These are phyloP conservation scores for Dipodomys spectabilis DNA, from an alignment of 2,113 vertebrate species.

Conservation along the genomic window DNA sequence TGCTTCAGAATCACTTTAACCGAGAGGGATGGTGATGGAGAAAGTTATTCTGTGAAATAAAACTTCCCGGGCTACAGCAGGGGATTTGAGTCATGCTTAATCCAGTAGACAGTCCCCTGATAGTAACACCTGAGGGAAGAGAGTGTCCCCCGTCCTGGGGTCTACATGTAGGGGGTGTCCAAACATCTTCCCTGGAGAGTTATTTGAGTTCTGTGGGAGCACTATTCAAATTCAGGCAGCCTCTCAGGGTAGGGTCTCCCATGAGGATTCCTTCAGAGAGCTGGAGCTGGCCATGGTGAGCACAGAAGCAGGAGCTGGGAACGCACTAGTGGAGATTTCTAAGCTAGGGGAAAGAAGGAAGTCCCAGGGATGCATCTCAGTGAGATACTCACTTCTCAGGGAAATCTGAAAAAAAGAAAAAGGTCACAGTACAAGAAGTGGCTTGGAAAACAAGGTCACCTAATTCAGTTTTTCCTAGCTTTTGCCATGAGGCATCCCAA, in stretches of 20 bases:
- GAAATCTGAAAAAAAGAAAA: background rate
- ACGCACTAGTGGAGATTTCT: too few relatives aligned
- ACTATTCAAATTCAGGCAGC: background rate
- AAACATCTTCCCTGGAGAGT: background rate
- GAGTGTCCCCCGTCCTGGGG: rapidly evolving
- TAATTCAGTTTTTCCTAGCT: background rate
- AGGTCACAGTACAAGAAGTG: background rate
- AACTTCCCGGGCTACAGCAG: background rate
- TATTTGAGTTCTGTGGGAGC: background rate
- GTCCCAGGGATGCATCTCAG: rapidly evolving
- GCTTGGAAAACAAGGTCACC: conserved; percentile 9
- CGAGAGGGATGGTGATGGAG: background rate
- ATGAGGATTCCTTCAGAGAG: background rate
- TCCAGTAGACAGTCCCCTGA: background rate
- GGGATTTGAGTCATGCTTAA: too few relatives aligned
- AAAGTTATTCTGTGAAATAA: background rate
- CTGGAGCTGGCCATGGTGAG: background rate
- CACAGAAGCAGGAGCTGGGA: background rate
- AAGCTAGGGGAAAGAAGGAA: background rate
- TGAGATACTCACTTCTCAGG: background rate
- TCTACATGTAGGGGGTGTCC: too few relatives aligned
- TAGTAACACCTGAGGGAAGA: too few relatives aligned
- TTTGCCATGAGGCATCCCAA: background rate
- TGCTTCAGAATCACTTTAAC: background rate
- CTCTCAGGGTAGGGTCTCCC: rapidly evolving